phyloP scores from a whole-genome alignment of 2,888 invertebrate species.

The Brenthis daphne region DNA sequence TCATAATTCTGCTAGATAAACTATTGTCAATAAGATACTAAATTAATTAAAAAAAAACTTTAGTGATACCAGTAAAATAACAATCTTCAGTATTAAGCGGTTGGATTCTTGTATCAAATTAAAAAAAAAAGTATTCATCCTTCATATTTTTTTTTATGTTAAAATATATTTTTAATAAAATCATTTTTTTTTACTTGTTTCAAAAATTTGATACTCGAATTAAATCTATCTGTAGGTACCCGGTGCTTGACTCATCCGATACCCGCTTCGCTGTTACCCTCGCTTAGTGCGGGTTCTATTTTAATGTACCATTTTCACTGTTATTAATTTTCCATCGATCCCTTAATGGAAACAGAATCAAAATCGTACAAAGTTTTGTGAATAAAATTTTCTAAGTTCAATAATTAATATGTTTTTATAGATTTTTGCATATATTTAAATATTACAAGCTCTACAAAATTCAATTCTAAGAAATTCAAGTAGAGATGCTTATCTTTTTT shows the following conservation, averaged over 20 bases:
- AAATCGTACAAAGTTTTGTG: slow-evolving; percentile 29
- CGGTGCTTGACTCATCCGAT: slow-evolving; percentile 40
- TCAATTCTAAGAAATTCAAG: background rate
- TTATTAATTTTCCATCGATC: slow-evolving; percentile 30
- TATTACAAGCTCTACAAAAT: too few relatives aligned
- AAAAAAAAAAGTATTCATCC: background rate
- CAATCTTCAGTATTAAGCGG: slow-evolving; percentile 19
- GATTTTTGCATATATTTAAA: too few relatives aligned
- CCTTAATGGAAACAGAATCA: slow-evolving; percentile 18
- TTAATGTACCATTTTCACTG: slow-evolving; percentile 25
- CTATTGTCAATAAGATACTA: too few relatives aligned
- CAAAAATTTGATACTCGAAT: slow-evolving; percentile 20
- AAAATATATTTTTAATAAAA: background rate
- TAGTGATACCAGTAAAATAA: slow-evolving; percentile 12
- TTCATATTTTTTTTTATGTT: background rate
- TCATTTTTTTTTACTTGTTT: background rate
- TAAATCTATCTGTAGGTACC: slow-evolving; percentile 37
- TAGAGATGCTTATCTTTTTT: slow-evolving; percentile 11
- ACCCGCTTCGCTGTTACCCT: slow-evolving; percentile 39
- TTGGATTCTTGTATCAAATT: slow-evolving; percentile 23
- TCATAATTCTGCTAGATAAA: too few relatives aligned
- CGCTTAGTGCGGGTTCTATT: slow-evolving; percentile 40
- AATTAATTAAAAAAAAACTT: background rate
- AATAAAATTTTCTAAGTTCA: slow-evolving; percentile 22
- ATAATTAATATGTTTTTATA: too few relatives aligned